These are phyloP conservation scores for Drosophila lacteicornis DNA, from an alignment of 1,140 invertebrate species.

Conservation along the genomic window DNA sequence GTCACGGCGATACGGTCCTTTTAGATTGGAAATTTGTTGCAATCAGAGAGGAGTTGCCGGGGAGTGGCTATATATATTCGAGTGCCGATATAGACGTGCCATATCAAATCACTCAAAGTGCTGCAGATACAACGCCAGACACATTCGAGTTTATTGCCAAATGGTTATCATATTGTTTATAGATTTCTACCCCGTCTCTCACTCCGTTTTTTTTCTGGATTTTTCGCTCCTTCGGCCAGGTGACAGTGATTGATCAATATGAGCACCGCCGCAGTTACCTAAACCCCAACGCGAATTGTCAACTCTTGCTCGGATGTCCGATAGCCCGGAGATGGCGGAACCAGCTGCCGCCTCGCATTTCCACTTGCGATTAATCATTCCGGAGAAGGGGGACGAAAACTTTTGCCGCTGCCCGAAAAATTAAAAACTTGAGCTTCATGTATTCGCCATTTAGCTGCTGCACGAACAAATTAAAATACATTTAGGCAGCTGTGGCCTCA, in stretches of 20 bases:
- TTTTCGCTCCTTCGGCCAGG: conserved; percentile 32
- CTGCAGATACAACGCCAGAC: conserved; percentile 64
- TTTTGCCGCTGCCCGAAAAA: conserved; percentile 25
- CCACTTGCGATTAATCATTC: conserved; percentile 73
- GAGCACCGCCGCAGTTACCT: conserved; percentile 60
- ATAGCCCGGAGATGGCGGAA: conserved; percentile 16
- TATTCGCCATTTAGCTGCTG: conserved; percentile 54
- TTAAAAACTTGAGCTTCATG: conserved; percentile 67
- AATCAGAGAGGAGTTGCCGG: conserved; percentile 62
- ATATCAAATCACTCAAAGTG: conserved; percentile 82
- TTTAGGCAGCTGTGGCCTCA: conserved; percentile 75
- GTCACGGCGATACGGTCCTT: conserved; percentile 62
- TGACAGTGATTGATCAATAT: conserved; percentile 82
- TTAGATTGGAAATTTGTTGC: conserved; percentile 79
- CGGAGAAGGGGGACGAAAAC: conserved; percentile 28
- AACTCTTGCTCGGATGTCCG: conserved; percentile 62
- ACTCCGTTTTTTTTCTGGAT: conserved; percentile 8
- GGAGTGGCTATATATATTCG: conserved; percentile 1
- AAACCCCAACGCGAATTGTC: conserved; percentile 57
- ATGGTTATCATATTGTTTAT: conserved; percentile 84
- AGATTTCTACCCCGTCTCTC: conserved; percentile 41
- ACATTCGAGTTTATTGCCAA: conserved; percentile 76
- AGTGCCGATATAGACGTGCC: conserved; percentile 56
- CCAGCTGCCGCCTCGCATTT: conserved; percentile 49
- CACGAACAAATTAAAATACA: conserved; percentile 79